phyloP scores from a whole-genome alignment of 2,113 vertebrate genomes.

The Platichthys stellatus region DNA sequence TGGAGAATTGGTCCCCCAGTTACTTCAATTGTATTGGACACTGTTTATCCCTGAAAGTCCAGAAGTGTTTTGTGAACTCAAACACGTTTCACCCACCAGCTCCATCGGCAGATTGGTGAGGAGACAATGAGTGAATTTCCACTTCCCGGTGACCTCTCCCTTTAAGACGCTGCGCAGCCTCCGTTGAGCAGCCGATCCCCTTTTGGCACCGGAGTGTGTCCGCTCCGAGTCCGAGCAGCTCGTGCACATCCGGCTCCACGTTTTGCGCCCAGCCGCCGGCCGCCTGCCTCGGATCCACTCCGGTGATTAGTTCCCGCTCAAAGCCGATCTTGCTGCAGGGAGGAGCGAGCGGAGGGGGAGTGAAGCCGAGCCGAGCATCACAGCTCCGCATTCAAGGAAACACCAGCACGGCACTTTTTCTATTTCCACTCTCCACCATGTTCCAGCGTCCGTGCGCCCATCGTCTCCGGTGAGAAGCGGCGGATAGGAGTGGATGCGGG shows the following conservation, averaged over 20 bases:
- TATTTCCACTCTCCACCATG: conserved; percentile 49
- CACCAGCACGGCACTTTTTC: conserved; percentile 75
- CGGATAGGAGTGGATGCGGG: conserved; percentile 12
- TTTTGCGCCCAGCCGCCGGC: conserved; percentile 41
- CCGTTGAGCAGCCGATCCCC: too few relatives aligned
- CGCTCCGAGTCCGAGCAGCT: conserved; percentile 12
- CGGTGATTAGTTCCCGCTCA: conserved; percentile 70
- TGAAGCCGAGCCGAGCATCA: conserved; percentile 73
- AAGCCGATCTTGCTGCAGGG: conserved; percentile 82
- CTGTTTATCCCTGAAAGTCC: too few relatives aligned
- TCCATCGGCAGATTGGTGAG: too few relatives aligned
- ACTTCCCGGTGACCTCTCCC: too few relatives aligned
- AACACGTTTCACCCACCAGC: too few relatives aligned
- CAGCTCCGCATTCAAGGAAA: conserved; percentile 78
- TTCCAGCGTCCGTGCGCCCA: conserved; percentile 1
- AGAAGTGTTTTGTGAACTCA: too few relatives aligned
- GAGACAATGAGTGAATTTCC: too few relatives aligned
- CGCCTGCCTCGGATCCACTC: conserved; percentile 57
- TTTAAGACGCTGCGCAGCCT: too few relatives aligned
- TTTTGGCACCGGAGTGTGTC: too few relatives aligned
- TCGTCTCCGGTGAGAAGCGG: conserved; percentile 8
- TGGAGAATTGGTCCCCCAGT: too few relatives aligned
- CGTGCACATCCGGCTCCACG: conserved; percentile 24
- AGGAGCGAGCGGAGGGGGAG: conserved; percentile 75
- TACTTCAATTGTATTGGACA: too few relatives aligned